Percentiles rank a stretch among this genome's conserved stretches.
phyloP scores from a whole-genome alignment of 92 coral and sea anemone genomes.

The Pocillopora grandis region DNA sequence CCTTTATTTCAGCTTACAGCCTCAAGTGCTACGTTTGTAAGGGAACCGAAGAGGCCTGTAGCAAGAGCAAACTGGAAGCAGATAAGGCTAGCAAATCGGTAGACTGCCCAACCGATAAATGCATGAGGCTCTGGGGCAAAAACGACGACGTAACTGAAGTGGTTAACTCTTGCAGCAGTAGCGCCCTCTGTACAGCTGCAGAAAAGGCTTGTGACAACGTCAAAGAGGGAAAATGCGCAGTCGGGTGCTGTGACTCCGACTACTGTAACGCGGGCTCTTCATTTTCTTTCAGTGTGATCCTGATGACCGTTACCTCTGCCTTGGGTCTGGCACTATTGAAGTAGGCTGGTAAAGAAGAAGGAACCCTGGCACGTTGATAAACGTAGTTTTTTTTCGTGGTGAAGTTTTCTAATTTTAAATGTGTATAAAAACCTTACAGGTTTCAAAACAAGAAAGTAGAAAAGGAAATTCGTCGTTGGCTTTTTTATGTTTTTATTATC shows the following conservation, averaged over 20 bases:
- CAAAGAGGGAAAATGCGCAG: constrained; percentile 11
- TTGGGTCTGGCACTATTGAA: constrained; percentile 1
- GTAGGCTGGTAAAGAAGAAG: too few relatives aligned
- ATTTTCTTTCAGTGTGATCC: neutral
- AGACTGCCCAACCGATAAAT: neutral
- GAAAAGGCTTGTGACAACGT: neutral
- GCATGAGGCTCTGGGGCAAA: neutral
- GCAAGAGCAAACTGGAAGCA: neutral
- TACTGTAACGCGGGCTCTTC: constrained; percentile 17
- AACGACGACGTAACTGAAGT: neutral
- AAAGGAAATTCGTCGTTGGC: too few relatives aligned
- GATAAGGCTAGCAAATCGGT: neutral
- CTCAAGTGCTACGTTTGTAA: neutral
- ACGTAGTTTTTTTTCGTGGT: too few relatives aligned
- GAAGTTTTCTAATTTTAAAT: too few relatives aligned
- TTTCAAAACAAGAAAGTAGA: too few relatives aligned
- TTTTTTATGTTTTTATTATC: too few relatives aligned
- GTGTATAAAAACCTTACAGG: too few relatives aligned
- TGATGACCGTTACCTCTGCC: constrained; percentile 14
- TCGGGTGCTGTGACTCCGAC: constrained; percentile 25
- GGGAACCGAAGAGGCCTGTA: neutral
- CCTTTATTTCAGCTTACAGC: neutral
- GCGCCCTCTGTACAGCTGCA: neutral
- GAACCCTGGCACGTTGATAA: too few relatives aligned
- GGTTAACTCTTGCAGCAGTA: neutral